A percentile compares a stretch with the other conserved stretches of the same genome.
Evolutionary conservation across 2,797 vertebrate genomes (phyloP).

Genomic region (Halcyon leucocephala): DNA sequence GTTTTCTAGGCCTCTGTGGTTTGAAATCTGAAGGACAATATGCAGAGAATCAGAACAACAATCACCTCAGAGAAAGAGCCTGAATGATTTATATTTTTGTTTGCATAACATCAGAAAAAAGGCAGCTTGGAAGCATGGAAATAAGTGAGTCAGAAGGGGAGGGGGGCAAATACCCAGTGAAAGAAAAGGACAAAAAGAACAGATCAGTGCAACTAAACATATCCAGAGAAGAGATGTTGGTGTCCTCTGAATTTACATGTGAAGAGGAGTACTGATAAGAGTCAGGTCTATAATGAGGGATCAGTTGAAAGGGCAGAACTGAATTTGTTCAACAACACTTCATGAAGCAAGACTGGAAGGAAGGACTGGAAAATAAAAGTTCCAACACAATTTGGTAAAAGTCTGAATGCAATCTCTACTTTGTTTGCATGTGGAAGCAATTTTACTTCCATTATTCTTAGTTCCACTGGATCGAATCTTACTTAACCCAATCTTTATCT

Average conservation of each 20-base stretch:
- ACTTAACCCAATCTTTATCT: background rate
- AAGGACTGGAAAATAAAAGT: background rate
- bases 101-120: background rate
- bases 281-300: background rate
- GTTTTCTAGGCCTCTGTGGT: background rate
- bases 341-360: background rate
- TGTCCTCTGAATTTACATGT: background rate
- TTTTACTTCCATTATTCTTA: background rate
- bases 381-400: background rate
- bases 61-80: background rate
- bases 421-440: background rate
- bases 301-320: background rate
- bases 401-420: background rate
- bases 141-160: background rate
- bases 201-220: background rate
- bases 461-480: background rate
- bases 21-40: background rate
- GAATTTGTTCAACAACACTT: background rate
- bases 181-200: background rate
- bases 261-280: background rate
- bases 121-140: background rate
- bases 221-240: background rate
- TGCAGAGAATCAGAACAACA: background rate
- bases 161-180: background rate
- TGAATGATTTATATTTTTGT: background rate